Evolutionary conservation across 2,113 vertebrate genomes (phyloP), one percentile per base, ranked within the genome.

Genomic region (Lamprotornis superbus): DNA sequence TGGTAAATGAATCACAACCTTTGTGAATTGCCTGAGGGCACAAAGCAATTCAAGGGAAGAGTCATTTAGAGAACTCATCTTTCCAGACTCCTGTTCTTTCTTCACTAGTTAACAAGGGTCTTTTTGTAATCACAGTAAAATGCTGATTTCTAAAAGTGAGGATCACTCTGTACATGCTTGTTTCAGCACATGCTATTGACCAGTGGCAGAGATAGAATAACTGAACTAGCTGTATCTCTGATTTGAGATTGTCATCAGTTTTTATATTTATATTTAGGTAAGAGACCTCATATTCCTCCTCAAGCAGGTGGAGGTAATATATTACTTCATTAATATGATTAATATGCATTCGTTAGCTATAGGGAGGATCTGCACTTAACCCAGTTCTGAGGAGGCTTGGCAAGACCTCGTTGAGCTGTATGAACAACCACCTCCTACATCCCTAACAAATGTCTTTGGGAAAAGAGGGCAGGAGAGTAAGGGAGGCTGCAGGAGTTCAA

Each of bases 41-140:
- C n/a, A 89, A 83, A 84, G 49, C 77, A 91, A 91, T 87, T 76
- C 83, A 85, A 82, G 85, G 37, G 37, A 89, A 87, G 35, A 87
- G 46, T 87, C 21, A 73, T 77, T 93, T 64, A 56, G 53, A 87
- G 57, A 91, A 68, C 31, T 79, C 59, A 52, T 89, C 77, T 89
- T 91, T 84, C 19, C 74, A 60, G 47, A 44, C 47, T 85, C 81
- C 69, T 74, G 15, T 74, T 63, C 17, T 89, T 76, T 80, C 14
- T 81, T 84, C 31, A n/a, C 52, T 37, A 60, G 52, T 64, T 88
- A 81, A 89, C 68, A 93, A 87, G 28, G 37, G 28, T 83, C 33
- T 85, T 90, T 79, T 83, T 79, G 61, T 89, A 95, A 78, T 44
- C 46, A 56, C 67, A 61, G 70, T 68, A 68, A 94, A 84, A 81